Percentiles rank a stretch among this genome's conserved stretches.
These are phyloP conservation scores for Eudorcas thomsonii DNA, from an alignment of 2,113 vertebrate genomes.

Conservation along the genomic window DNA sequence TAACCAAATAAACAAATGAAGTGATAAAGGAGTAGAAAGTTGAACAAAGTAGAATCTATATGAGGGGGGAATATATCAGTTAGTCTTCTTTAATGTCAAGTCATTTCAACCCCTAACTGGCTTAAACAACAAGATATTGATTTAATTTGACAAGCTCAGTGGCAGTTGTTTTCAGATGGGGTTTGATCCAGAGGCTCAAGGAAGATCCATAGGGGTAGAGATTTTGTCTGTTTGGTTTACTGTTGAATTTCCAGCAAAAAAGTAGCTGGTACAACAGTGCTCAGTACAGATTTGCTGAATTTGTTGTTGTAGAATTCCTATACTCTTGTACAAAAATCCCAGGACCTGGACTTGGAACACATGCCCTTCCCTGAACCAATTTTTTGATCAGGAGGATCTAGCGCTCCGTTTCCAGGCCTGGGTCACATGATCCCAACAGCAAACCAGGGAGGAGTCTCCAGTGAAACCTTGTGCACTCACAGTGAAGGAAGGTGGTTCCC, in stretches of 20 bases:
- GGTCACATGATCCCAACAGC: neutral
- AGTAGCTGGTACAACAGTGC: neutral
- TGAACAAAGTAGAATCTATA: neutral
- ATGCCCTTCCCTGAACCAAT: neutral
- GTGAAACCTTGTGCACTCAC: neutral
- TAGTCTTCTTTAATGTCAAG: neutral
- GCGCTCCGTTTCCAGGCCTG: neutral
- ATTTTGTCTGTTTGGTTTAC: neutral
- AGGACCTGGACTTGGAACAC: neutral
- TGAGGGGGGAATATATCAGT: neutral
- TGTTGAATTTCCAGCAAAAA: neutral
- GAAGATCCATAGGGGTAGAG: neutral
- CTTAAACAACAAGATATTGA: neutral
- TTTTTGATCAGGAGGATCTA: neutral
- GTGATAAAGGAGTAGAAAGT: neutral
- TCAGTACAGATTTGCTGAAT: neutral
- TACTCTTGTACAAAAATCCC: neutral
- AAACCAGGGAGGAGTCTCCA: neutral
- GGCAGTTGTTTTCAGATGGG: neutral
- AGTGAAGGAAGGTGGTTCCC: neutral
- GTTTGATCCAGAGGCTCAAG: neutral
- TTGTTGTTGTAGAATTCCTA: neutral
- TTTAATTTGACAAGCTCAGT: neutral
- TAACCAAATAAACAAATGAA: conserved; percentile 21
- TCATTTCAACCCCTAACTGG: neutral